Evolutionary conservation across 2,888 invertebrate genomes (phyloP).

Genomic region (Drosophila siamana): DNA sequence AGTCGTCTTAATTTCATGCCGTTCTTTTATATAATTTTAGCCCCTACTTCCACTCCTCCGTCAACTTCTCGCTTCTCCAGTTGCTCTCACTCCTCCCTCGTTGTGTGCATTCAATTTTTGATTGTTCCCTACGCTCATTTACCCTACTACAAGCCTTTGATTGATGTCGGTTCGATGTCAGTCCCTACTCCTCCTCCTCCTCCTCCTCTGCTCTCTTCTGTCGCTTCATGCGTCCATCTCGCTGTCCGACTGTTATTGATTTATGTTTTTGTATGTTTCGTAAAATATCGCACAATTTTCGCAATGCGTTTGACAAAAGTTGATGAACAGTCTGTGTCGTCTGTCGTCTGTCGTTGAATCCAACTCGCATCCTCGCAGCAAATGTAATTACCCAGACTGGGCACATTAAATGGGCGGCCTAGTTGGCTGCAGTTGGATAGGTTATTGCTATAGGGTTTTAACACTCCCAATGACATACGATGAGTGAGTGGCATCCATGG

Average conservation of each 20-base stretch:
- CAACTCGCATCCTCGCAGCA: conserved; percentile 20
- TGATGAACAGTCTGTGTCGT: conserved; percentile 50
- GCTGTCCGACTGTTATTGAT: conserved; percentile 60
- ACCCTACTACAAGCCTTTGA: conserved; percentile 60
- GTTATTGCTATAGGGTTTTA: conserved; percentile 34
- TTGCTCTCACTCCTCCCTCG: background rate
- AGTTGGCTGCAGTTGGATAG: conserved; percentile 23
- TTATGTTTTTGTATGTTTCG: conserved; percentile 65
- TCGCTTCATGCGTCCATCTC: background rate
- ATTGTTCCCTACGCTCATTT: conserved; percentile 52
- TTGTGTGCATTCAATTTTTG: conserved; percentile 63
- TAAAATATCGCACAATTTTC: conserved; percentile 68
- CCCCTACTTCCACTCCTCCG: conserved; percentile 11
- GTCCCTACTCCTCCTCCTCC: conserved; percentile 24
- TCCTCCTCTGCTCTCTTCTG: background rate
- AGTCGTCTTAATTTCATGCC: conserved; percentile 75
- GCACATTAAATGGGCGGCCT: conserved; percentile 49
- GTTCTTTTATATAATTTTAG: conserved; percentile 58
- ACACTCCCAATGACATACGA: conserved; percentile 18
- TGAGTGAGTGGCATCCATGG: conserved; percentile 51
- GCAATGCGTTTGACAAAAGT: conserved; percentile 75
- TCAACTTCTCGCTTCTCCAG: background rate
- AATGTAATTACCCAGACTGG: conserved; percentile 72
- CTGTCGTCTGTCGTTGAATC: conserved; percentile 5
- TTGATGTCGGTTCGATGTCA: conserved; percentile 68